Evolutionary conservation across 2,797 vertebrate species (phyloP).

Genomic region (Sciaenops ocellatus): DNA sequence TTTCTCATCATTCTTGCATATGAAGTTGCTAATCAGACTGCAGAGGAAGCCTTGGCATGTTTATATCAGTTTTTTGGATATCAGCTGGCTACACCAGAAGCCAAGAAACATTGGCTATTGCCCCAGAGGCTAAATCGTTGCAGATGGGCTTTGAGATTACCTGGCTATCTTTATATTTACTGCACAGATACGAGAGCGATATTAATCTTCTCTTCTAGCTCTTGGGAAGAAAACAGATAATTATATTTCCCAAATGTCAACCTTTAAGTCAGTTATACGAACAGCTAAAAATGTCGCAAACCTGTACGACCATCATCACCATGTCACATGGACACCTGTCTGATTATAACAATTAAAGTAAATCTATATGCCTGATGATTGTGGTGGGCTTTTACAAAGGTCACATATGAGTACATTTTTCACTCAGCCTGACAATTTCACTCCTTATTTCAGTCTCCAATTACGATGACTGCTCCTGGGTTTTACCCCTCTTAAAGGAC

Average conservation of each 20-base stretch:
- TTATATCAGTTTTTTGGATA: too few species aligned
- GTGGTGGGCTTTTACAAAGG: neutral
- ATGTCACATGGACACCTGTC: neutral
- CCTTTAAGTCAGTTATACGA: neutral
- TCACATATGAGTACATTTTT: neutral
- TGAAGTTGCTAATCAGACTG: too few species aligned
- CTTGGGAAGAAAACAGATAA: neutral
- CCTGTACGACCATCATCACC: neutral
- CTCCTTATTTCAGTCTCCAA: conserved; percentile 30
- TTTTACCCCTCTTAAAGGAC: conserved; percentile 20
- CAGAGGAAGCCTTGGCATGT: too few species aligned
- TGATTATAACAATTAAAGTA: neutral
- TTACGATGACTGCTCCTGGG: neutral
- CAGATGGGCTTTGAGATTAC: too few species aligned
- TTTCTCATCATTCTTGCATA: too few species aligned
- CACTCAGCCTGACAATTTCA: conserved; percentile 5
- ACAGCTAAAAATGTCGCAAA: neutral
- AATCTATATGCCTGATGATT: neutral
- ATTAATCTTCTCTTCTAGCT: neutral
- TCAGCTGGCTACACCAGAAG: too few species aligned
- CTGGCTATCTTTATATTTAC: neutral
- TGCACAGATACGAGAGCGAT: neutral
- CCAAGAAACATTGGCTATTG: too few species aligned
- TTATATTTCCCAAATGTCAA: neutral
- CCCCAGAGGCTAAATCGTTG: too few species aligned